phyloP scores from a whole-genome alignment of 2,113 vertebrate genomes.

The Hyperopisus bebe region DNA sequence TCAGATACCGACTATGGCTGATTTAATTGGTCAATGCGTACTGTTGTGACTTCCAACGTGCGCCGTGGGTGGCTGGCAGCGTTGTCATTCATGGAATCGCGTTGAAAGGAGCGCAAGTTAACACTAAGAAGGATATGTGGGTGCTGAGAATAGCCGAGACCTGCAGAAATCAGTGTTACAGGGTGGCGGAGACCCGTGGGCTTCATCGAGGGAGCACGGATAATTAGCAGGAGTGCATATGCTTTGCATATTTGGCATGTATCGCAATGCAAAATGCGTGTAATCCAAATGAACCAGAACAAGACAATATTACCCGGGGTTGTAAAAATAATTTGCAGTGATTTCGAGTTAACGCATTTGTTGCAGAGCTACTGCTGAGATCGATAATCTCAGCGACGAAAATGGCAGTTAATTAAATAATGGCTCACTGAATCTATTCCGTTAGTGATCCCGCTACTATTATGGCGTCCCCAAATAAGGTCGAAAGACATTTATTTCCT shows the following conservation, averaged over 20 bases:
- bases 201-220: neutral
- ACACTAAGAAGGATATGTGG: neutral
- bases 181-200: neutral
- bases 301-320: neutral
- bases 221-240: neutral
- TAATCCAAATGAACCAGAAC: neutral
- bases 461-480: neutral
- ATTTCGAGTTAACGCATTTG: neutral
- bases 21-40: constrained; percentile 30
- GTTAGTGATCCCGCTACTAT: neutral
- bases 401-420: neutral
- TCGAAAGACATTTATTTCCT: neutral
- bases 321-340: neutral
- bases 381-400: neutral
- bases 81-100: constrained; percentile 13
- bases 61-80: neutral
- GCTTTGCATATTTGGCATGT: neutral
- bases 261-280: neutral
- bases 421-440: neutral
- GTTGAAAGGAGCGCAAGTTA: neutral
- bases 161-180: neutral
- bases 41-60: constrained; percentile 24
- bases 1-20: neutral
- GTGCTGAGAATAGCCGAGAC: neutral
- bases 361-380: neutral